Evolutionary conservation across 2,113 vertebrate genomes (phyloP).

Genomic region (Oryzias javanicus): DNA sequence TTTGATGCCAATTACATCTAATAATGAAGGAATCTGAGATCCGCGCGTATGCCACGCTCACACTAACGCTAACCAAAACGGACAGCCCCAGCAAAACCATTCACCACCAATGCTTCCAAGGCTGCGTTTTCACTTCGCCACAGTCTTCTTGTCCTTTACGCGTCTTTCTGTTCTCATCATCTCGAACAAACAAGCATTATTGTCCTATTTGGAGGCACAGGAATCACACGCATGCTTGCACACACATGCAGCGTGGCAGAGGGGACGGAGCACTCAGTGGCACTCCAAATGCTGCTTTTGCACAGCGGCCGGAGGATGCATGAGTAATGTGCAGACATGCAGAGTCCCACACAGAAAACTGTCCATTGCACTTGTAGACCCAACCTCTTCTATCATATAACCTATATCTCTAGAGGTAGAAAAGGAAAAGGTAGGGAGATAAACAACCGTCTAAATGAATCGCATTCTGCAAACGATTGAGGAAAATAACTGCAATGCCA

Average conservation of each 20-base stretch:
- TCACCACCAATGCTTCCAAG: neutral
- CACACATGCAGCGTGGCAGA: slow-evolving; percentile 52
- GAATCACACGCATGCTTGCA: slow-evolving; percentile 54
- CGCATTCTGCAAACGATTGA: neutral
- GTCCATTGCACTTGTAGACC: slow-evolving; percentile 14
- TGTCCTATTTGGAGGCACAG: slow-evolving; percentile 26
- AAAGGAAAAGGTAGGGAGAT: slow-evolving; percentile 10
- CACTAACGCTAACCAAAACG: neutral
- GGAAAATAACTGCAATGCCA: slow-evolving; percentile 12
- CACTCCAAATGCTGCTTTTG: slow-evolving; percentile 39
- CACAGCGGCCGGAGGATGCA: slow-evolving; percentile 54
- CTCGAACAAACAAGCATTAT: slow-evolving; percentile 29
- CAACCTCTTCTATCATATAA: slow-evolving; percentile 7
- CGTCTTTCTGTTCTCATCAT: slow-evolving; percentile 8
- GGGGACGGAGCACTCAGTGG: slow-evolving; percentile 46
- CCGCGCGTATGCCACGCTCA: neutral
- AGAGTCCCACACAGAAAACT: slow-evolving; percentile 40
- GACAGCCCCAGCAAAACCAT: too few relatives aligned
- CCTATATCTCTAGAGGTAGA: slow-evolving; percentile 5
- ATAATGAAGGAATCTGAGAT: slow-evolving; percentile 6
- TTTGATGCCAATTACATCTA: slow-evolving; percentile 26
- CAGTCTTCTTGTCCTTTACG: slow-evolving; percentile 1
- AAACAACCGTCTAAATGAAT: slow-evolving; percentile 3
- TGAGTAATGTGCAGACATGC: slow-evolving; percentile 70
- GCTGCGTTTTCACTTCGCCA: slow-evolving; percentile 1